Conservation (phyloP, 2,113 vertebrate species). For the Odobenus rosmarus region DNA sequence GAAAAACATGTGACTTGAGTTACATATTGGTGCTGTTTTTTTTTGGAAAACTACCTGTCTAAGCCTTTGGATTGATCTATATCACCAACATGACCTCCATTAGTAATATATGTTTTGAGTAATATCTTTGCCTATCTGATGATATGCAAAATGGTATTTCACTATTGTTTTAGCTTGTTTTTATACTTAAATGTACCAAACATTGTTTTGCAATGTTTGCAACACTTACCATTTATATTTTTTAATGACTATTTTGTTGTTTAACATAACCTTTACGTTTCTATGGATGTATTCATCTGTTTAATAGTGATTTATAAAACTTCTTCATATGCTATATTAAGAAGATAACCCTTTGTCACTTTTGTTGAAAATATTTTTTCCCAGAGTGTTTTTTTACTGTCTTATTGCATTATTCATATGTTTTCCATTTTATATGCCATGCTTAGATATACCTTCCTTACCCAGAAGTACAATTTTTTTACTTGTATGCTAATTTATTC, state of each 20-base stretch:
- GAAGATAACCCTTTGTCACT: not conserved
- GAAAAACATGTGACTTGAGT: not conserved
- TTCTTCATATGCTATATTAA: not conserved
- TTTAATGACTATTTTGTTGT: not conserved
- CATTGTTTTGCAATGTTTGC: not conserved
- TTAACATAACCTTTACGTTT: not conserved
- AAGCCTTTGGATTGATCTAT: not conserved
- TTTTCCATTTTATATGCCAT: not conserved
- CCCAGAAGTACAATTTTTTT: not conserved
- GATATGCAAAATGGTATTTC: not conserved
- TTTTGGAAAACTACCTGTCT: not conserved
- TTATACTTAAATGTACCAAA: not conserved
- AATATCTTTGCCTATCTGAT: not conserved
- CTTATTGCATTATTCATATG: not conserved
- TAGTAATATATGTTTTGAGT: not conserved
- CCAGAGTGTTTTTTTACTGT: not conserved
- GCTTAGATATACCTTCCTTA: not conserved
- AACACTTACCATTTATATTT: not conserved
- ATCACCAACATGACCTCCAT: not conserved
- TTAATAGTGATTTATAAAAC: not conserved
- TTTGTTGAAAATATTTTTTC: slow-evolving; percentile 2
- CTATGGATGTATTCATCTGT: not conserved
- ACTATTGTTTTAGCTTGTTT: not conserved
- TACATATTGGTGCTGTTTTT: not conserved
- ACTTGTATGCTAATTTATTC: not conserved